Percentiles rank a stretch among this genome's conserved stretches.
phyloP scores from a whole-genome alignment of 2,888 invertebrate genomes.

The Cryptocheilus praepositus region DNA sequence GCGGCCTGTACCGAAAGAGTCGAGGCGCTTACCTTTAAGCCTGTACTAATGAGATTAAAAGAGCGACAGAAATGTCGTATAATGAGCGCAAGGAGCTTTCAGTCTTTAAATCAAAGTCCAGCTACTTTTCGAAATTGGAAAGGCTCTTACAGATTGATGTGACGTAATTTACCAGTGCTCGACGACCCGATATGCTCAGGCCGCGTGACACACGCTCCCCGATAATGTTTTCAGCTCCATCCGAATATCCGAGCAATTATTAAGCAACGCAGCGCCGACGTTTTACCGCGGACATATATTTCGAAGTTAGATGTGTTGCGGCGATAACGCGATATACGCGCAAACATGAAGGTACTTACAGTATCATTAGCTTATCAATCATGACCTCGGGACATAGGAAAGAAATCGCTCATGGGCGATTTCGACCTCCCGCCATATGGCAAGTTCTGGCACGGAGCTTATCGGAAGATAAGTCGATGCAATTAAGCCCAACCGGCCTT shows the following conservation, averaged over 20 bases:
- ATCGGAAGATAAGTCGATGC: constrained; percentile 62
- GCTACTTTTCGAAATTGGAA: constrained; percentile 53
- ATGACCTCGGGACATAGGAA: constrained; percentile 37
- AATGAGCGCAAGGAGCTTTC: constrained; percentile 69
- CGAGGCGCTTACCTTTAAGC: constrained; percentile 67
- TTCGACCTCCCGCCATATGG: constrained; percentile 57
- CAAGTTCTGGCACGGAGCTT: constrained; percentile 47
- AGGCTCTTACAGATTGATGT: constrained; percentile 32
- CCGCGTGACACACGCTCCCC: not conserved
- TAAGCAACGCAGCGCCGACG: not conserved
- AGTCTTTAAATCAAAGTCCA: constrained; percentile 64
- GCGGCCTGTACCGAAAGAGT: constrained; percentile 51
- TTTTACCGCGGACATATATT: constrained; percentile 2
- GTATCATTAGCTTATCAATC: constrained; percentile 33
- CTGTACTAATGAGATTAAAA: constrained; percentile 65
- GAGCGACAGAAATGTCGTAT: constrained; percentile 44
- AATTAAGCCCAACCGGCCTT: constrained; percentile 48
- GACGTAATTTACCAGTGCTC: not conserved
- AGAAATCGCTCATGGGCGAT: constrained; percentile 36
- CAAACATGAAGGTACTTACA: not conserved
- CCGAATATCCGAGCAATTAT: not conserved
- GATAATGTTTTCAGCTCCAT: not conserved
- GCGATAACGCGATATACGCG: not conserved
- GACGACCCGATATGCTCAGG: not conserved
- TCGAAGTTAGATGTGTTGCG: not conserved